Base-by-base conservation (phyloP, 2,797 vertebrate species). In the Gymnothorax javanicus region DNA sequence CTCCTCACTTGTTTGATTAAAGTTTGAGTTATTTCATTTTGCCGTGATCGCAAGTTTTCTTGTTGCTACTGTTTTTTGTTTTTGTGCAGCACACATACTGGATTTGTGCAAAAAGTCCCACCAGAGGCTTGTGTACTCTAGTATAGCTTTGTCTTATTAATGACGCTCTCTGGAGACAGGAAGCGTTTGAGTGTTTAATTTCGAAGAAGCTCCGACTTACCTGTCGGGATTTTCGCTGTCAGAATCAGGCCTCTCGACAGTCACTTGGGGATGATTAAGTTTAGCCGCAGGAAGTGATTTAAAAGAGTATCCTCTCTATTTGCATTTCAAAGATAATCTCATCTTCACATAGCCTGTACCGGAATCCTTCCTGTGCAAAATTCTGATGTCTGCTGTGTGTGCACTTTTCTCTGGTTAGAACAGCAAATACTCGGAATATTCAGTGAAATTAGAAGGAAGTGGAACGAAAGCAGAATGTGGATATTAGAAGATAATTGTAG, bases 21-120 rank as follows among this genome's bases (percentile, higher is more conserved):
- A 58, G 81, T 59, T 83, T 83, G 81, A 83, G 57, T 59, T 25
- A 59, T 11, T 82, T 83, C 7, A 83, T 59, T 83, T 59, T 13
- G 33, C 59, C 23, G 57, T 57, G 13, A 25, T 7, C 52, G 75
- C 54, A 17, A 20, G 23, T 2, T 15, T 75, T 17, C 2, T 50
- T 52, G 17, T 4, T 75, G 15, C 50, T 27, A 9, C 43, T 73
- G 8, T 73, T 50, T 13, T 8, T 6, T 50, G 11, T 7, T 4
- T 0, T 17, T 4, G 60, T 62, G 20, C 2, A 11, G 3, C 33
- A 12, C 71, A 73, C 25, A 4, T 15, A 33, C 4, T 43, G 33
- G 33, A 43, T 43, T 13, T 15, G 67, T 69, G 5, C 25, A 9
- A 13, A 27, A 9, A 4, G n/a, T 43, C 71, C 2, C 43, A 17